Evolutionary conservation across 1,140 invertebrate species (phyloP).

Genomic region (Drosophila lini): DNA sequence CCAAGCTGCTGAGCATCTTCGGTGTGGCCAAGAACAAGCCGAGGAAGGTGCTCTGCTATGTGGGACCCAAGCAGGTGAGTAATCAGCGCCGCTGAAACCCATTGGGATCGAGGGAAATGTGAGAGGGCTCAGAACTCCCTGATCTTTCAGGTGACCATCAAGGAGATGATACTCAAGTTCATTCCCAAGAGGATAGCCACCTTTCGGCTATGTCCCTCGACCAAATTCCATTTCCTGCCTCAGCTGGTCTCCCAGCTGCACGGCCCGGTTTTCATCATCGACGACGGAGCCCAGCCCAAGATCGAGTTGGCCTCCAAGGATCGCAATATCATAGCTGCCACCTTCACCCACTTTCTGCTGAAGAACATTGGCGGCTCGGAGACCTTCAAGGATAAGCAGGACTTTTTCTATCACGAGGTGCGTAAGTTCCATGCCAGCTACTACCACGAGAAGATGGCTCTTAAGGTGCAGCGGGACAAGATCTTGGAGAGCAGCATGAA

Average conservation of each 20-base stretch:
- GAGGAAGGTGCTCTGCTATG: conserved; percentile 94
- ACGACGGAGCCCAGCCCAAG: conserved; percentile 95
- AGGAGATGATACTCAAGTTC: conserved; percentile 96
- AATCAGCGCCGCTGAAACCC: not conserved
- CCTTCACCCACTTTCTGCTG: conserved; percentile 96
- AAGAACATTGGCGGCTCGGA: conserved; percentile 98
- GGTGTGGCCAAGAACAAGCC: conserved; percentile 87
- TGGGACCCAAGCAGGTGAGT: conserved; percentile 90
- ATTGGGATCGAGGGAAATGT: conserved; percentile 44
- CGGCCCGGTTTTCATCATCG: conserved; percentile 89
- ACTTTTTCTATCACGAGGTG: conserved; percentile 97
- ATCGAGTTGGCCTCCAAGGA: conserved; percentile 93
- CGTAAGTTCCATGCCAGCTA: conserved; percentile 93
- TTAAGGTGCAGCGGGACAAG: conserved; percentile 93
- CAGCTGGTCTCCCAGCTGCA: conserved; percentile 84
- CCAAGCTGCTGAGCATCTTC: conserved; percentile 90
- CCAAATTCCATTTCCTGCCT: conserved; percentile 90
- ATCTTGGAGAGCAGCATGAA: conserved; percentile 93
- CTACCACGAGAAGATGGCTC: conserved; percentile 92
- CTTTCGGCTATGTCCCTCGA: conserved; percentile 96
- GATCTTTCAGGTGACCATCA: conserved; percentile 91
- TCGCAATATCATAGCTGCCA: conserved; percentile 95
- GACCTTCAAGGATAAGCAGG: conserved; percentile 97
- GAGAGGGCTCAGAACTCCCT: conserved; percentile 77
- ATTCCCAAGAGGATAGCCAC: conserved; percentile 95